Evolutionary conservation across 2,888 invertebrate species (phyloP).

Genomic region (Brachyopa scutellaris): DNA sequence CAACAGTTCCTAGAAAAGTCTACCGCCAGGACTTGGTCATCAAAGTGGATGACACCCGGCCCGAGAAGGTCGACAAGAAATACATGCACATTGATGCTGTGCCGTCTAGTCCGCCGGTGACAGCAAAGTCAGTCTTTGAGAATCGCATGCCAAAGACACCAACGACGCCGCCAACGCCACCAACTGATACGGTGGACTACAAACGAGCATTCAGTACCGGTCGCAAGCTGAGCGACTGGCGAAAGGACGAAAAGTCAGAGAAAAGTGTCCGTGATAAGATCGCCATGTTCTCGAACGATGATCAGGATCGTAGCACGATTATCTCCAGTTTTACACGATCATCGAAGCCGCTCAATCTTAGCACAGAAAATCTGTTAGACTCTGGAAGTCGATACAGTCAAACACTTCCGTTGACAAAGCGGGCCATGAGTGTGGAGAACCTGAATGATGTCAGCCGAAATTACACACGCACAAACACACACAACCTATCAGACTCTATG

Average conservation of each 20-base stretch:
- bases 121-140: conserved; percentile 74
- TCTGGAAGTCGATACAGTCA: conserved; percentile 70
- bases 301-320: conserved; percentile 74
- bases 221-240: conserved; percentile 82
- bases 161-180: conserved; percentile 39
- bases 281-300: conserved; percentile 89
- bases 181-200: conserved; percentile 75
- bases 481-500: conserved; percentile 79
- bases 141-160: conserved; percentile 74
- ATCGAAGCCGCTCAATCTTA: conserved; percentile 79
- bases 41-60: conserved; percentile 79
- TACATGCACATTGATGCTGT: conserved; percentile 53
- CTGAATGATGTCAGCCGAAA: conserved; percentile 78
- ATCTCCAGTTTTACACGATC: conserved; percentile 73
- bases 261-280: conserved; percentile 93
- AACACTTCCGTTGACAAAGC: conserved; percentile 81
- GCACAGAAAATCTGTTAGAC: conserved; percentile 81
- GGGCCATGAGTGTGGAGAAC: conserved; percentile 84
- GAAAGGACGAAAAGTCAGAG: conserved; percentile 90
- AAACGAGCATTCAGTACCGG: conserved; percentile 79
- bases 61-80: conserved; percentile 65
- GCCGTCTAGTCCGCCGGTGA: conserved; percentile 48
- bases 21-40: conserved; percentile 81
- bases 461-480: conserved; percentile 78
- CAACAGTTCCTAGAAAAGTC: conserved; percentile 79